Percentiles rank a stretch among this genome's conserved stretches.
These are phyloP conservation scores for Equus przewalskii DNA, from an alignment of 2,113 vertebrate species.

Conservation along the genomic window DNA sequence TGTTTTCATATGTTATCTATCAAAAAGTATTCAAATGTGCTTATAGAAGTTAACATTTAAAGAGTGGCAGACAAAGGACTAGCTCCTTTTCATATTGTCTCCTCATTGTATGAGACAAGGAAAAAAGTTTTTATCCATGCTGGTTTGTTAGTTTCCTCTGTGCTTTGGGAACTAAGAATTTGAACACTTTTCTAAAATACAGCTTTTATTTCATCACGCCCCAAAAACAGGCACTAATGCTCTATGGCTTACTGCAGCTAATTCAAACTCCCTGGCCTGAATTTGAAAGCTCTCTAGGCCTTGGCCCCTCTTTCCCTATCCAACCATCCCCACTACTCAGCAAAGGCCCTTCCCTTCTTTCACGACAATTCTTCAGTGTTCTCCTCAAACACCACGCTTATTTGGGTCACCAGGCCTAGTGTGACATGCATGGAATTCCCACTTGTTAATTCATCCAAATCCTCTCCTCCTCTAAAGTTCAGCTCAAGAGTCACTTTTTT, in stretches of 20 bases:
- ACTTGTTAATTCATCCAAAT: constrained; percentile 27
- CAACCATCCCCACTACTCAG: neutral
- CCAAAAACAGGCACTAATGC: neutral
- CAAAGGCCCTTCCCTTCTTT: neutral
- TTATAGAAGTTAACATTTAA: neutral
- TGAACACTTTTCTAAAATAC: constrained; percentile 40
- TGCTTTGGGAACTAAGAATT: constrained; percentile 56
- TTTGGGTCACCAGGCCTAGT: neutral
- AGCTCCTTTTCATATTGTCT: neutral
- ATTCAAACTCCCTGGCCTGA: neutral
- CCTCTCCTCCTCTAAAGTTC: neutral
- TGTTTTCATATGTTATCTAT: neutral
- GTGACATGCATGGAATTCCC: neutral
- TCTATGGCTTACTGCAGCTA: neutral
- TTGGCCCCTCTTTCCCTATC: neutral
- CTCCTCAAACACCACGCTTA: neutral
- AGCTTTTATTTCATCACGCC: constrained; percentile 9
- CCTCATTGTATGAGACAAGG: neutral
- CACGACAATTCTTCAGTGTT: neutral
- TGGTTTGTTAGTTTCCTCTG: neutral
- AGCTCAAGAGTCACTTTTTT: constrained; percentile 30
- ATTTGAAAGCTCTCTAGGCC: neutral
- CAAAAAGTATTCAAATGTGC: neutral
- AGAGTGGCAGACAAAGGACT: neutral
- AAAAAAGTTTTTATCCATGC: neutral